These are phyloP conservation scores for Bungarus multicinctus DNA, from an alignment of 2,113 vertebrate genomes.

Conservation along the genomic window DNA sequence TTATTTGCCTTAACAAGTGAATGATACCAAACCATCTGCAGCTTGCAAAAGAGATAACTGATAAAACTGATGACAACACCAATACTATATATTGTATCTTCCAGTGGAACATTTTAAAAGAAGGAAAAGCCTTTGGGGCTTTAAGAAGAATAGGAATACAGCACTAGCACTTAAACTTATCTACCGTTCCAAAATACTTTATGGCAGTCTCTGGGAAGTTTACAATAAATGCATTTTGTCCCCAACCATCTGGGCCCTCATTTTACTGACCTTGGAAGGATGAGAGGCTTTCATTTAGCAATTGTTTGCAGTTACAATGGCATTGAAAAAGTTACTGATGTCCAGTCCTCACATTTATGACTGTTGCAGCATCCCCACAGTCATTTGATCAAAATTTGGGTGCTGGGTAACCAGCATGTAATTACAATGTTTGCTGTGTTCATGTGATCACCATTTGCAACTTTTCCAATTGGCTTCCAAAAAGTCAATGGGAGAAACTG, in stretches of 20 bases:
- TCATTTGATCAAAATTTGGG: not conserved
- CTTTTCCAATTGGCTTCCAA: not conserved
- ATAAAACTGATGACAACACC: not conserved
- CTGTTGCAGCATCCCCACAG: not conserved
- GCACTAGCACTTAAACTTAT: not conserved
- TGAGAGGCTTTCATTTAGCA: not conserved
- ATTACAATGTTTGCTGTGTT: not conserved
- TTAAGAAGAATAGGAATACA: conserved; percentile 1
- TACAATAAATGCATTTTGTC: not conserved
- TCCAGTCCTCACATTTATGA: not conserved
- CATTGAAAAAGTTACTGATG: not conserved
- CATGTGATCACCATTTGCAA: not conserved
- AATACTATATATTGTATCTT: not conserved
- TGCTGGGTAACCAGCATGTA: not conserved
- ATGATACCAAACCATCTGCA: not conserved
- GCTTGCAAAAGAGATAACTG: conserved; percentile 3
- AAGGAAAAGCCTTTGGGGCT: conserved; percentile 40
- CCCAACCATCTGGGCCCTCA: not conserved
- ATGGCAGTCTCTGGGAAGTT: not conserved
- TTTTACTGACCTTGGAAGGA: not conserved
- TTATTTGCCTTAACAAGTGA: not conserved
- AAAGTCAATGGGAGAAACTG: not conserved
- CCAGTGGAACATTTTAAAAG: not conserved
- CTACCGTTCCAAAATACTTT: not conserved
- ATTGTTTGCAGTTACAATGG: not conserved